phyloP scores from a whole-genome alignment of 2,888 invertebrate species.

The Apotomis betuletana region DNA sequence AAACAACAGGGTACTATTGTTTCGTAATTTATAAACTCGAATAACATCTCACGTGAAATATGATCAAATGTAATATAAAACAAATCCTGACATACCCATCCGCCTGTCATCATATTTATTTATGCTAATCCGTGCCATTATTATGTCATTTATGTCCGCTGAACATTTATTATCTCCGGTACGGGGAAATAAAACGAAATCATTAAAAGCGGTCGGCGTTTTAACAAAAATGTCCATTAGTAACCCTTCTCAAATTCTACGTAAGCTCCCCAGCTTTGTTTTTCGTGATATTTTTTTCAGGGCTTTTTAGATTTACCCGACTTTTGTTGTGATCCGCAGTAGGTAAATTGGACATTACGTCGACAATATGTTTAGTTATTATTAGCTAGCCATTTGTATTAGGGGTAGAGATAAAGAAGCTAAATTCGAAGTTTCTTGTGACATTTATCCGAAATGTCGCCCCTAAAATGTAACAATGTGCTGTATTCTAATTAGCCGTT shows the following conservation, averaged over 20 bases:
- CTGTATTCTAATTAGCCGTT: no score
- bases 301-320: slow-evolving; percentile 43
- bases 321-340: slow-evolving; percentile 34
- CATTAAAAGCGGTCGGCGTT: slow-evolving; percentile 60
- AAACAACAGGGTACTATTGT: no score
- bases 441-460: no score
- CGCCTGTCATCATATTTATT: slow-evolving; percentile 29
- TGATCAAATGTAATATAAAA: not conserved
- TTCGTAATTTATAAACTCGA: no score
- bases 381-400: slow-evolving; percentile 30
- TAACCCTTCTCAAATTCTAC: slow-evolving; percentile 68
- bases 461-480: no score
- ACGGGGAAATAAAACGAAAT: slow-evolving; percentile 50
- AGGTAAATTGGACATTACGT: slow-evolving; percentile 30
- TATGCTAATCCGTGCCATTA: slow-evolving; percentile 44
- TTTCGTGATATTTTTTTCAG: slow-evolving; percentile 48
- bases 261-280: slow-evolving; percentile 59
- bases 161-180: slow-evolving; percentile 53
- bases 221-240: slow-evolving; percentile 68
- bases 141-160: slow-evolving; percentile 49
- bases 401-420: slow-evolving; percentile 17
- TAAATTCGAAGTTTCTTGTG: not conserved
- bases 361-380: slow-evolving; percentile 34
- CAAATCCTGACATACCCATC: slow-evolving; percentile 14
- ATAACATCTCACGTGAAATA: not conserved